Base-by-base conservation (phyloP, 2,888 invertebrate genomes). In the Agrochola circellaris region DNA sequence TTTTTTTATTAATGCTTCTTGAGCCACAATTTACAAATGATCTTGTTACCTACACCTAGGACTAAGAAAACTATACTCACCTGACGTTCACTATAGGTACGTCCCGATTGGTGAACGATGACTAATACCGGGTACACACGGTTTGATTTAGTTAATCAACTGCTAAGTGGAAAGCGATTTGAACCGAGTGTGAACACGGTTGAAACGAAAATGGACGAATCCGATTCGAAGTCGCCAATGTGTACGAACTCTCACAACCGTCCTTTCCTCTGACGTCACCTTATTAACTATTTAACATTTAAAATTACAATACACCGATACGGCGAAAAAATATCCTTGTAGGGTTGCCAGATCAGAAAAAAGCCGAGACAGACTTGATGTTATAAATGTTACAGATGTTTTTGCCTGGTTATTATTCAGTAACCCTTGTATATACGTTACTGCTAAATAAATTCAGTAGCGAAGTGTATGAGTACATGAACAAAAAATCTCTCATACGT, bases 261-360 rank as follows among this genome's bases (percentile, higher is more conserved):
- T 67, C 15, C 30, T 64, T 54, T 42, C 60, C 42, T 70, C 38
- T 48, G 56, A 78, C 45, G 48, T 79, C 71, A 75, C 15, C 70
- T 79, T 79, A 74, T 30, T 23, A 77, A 81, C 74, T 84, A 82
- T 68, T 77, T 74, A 81, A 87, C 75, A 73, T 76, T 79, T 79
- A 26, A 69, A 56, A 73, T 76, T 79, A 81, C 30, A 69, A 56
- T 78, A 86, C 86, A 83, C 80, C 86, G 79, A 81, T 85, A 81
- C 88, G 85, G 86, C 77, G 87, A 68, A 83, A 80, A 75, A 75
- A 64, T 79, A 67, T 56, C 56, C 38, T 64, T 60, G 7, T 45
- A 26, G 60, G 65, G 65, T 60, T 77, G 78, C 72, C 68, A 72
- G 73, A 60, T 56, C 20, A 60, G 11, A 67, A 62, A 62, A 17